Conservation (phyloP, 2,113 vertebrate genomes). For the Oriolus oriolus region DNA sequence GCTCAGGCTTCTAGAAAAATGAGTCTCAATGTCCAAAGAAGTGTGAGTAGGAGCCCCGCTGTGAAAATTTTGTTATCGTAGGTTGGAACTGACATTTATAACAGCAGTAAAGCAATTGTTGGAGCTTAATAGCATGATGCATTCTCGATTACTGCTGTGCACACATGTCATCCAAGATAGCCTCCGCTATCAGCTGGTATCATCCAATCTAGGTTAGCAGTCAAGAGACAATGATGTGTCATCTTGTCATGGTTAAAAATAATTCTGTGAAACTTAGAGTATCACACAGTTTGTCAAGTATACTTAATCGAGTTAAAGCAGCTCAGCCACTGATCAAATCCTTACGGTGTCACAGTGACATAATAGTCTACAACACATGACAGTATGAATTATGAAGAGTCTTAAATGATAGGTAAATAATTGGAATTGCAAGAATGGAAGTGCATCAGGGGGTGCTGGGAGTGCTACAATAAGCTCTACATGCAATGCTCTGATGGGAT, state of each 20-base stretch:
- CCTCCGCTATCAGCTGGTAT: slow-evolving; percentile 11
- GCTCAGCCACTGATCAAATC: slow-evolving; percentile 42
- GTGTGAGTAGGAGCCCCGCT: slow-evolving; percentile 19
- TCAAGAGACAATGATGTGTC: slow-evolving; percentile 42
- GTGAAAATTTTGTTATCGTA: slow-evolving; percentile 43
- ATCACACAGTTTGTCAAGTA: slow-evolving; percentile 35
- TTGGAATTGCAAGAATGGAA: slow-evolving; percentile 9
- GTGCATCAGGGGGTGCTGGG: neutral
- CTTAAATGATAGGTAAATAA: slow-evolving; percentile 32
- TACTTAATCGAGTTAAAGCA: slow-evolving; percentile 52
- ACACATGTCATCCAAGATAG: slow-evolving; percentile 4
- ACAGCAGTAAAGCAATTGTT: slow-evolving; percentile 55
- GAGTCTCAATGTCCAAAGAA: slow-evolving; percentile 26
- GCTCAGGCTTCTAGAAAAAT: slow-evolving; percentile 16
- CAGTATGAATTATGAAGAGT: neutral
- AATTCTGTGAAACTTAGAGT: slow-evolving; percentile 31
- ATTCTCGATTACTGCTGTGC: slow-evolving; percentile 30
- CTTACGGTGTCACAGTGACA: neutral
- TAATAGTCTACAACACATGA: slow-evolving; percentile 23
- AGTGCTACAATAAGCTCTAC: neutral
- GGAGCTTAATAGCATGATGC: slow-evolving; percentile 36
- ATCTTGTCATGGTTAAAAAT: slow-evolving; percentile 53
- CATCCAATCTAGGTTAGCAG: slow-evolving; percentile 45
- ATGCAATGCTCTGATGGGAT: neutral
- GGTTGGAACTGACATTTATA: slow-evolving; percentile 56